Conservation (phyloP, 2,888 invertebrate species). For the Tromatobia lineatoria region DNA sequence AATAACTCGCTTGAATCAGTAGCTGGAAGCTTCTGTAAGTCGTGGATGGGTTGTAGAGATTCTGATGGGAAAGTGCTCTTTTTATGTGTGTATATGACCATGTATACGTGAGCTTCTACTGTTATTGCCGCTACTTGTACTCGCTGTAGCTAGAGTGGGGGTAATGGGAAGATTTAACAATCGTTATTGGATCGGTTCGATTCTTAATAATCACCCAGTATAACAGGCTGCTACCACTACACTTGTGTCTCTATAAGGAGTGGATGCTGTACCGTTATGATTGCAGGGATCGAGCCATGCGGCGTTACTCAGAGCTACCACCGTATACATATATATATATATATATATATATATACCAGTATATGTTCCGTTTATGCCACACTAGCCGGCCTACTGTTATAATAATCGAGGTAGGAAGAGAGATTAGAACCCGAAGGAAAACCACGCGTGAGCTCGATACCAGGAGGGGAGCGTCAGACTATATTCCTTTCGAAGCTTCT, state of each 20-base stretch:
- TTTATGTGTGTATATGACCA: constrained; percentile 2
- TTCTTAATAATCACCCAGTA: constrained; percentile 74
- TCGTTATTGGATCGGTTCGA: constrained; percentile 68
- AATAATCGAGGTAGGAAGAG: constrained; percentile 80
- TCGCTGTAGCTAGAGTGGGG: constrained; percentile 14
- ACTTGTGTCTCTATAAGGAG: constrained; percentile 74
- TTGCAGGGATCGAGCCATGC: constrained; percentile 76
- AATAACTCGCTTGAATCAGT: neutral
- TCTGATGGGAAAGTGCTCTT: constrained; percentile 39
- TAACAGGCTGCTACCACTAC: constrained; percentile 65
- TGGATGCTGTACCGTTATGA: constrained; percentile 83
- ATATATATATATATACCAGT: constrained; percentile 12
- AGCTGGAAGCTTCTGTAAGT: neutral
- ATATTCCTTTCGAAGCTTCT: constrained; percentile 66
- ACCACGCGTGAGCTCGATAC: constrained; percentile 26
- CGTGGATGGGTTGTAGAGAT: constrained; percentile 3
- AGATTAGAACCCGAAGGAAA: constrained; percentile 68
- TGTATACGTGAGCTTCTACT: constrained; percentile 11
- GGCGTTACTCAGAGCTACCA: constrained; percentile 36
- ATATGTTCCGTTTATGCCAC: constrained; percentile 70
- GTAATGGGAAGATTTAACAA: constrained; percentile 57
- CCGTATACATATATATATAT: constrained; percentile 26
- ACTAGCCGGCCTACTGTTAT: constrained; percentile 79
- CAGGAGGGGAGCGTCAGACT: constrained; percentile 20
- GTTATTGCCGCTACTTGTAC: constrained; percentile 34